Base-by-base conservation (phyloP, 2,888 invertebrate genomes). In the Synergus japonicus region DNA sequence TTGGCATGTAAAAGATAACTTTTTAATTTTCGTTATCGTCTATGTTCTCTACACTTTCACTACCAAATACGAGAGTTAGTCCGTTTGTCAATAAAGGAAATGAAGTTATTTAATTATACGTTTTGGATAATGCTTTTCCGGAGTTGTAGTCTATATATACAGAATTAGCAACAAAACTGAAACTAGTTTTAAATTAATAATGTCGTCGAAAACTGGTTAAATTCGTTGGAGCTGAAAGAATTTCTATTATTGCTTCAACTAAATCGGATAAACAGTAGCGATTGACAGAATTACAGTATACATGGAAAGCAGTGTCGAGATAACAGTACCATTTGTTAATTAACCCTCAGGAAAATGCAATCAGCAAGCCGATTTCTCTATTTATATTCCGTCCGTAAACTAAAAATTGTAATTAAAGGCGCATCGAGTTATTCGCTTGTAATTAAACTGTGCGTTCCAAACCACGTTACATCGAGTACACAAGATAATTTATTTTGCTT, bases 341-440 rank as follows among this genome's bases (percentile, higher is more conserved):
- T 86, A 88, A 88, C 85, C 83, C 79, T 73, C 54, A 79, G 80
- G 81, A 85, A 85, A 87, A 87, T 84, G 82, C 82, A 67, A 66
- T 67, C 76, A 80, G 78, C 82, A 87, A 82, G 82, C 83, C 78
- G 83, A 80, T 84, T 82, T 82, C 81, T 79, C 81, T 82, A 79
- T 84, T 83, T 87, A 81, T 84, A 67, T 83, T 83, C 83, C 78
- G 83, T 84, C 84, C 86, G 77, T 83, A 82, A 69, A 69, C 69
- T 69, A 69, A 69, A 69, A 69, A 69, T 69, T 49, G 69, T 69
- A 69, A 69, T 69, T 69, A 69, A 69, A 49, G 46, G 69, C 46
- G 49, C 69, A 69, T 69, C 49, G 49, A 49, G 69, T 69, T 49
- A 69, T 69, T 69, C 29, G 29, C 46, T 69, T 69, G 69, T 69